These are phyloP conservation scores for Irena cyanogastra DNA, from an alignment of 2,113 vertebrate genomes.

Conservation along the genomic window DNA sequence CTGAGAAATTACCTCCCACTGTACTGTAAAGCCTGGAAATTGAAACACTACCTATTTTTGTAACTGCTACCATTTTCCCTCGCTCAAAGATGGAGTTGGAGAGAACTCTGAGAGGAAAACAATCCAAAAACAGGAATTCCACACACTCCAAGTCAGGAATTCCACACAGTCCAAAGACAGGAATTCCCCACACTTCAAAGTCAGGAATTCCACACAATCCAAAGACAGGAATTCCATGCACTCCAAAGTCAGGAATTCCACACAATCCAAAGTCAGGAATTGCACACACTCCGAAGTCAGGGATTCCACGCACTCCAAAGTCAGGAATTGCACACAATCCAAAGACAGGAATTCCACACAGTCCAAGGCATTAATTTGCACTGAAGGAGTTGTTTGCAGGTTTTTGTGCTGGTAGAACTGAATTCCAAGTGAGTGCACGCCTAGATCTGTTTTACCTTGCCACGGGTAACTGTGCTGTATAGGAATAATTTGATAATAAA, in stretches of 20 bases:
- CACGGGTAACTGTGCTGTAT: background rate
- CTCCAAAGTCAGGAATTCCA: background rate
- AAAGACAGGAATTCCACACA: background rate
- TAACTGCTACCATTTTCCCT: background rate
- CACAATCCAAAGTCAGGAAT: background rate
- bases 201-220: background rate
- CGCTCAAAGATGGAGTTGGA: background rate
- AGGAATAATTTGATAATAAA: slow-evolving; percentile 69
- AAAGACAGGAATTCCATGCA: too few relatives aligned
- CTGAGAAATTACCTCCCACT: background rate
- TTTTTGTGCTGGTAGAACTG: slow-evolving; percentile 12
- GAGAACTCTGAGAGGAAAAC: background rate
- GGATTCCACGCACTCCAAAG: background rate
- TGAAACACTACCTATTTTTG: slow-evolving; percentile 29
- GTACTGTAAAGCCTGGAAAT: slow-evolving; percentile 58
- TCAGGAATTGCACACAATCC: too few relatives aligned
- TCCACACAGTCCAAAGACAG: background rate
- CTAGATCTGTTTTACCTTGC: background rate
- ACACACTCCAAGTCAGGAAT: background rate
- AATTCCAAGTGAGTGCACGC: background rate
- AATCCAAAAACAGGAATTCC: background rate
- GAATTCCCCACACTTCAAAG: too few relatives aligned
- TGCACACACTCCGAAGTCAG: background rate
- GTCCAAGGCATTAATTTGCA: slow-evolving; percentile 23
- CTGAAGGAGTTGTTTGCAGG: background rate